These are phyloP conservation scores for Crematogaster levior DNA, from an alignment of 2,888 invertebrate species.

Conservation along the genomic window DNA sequence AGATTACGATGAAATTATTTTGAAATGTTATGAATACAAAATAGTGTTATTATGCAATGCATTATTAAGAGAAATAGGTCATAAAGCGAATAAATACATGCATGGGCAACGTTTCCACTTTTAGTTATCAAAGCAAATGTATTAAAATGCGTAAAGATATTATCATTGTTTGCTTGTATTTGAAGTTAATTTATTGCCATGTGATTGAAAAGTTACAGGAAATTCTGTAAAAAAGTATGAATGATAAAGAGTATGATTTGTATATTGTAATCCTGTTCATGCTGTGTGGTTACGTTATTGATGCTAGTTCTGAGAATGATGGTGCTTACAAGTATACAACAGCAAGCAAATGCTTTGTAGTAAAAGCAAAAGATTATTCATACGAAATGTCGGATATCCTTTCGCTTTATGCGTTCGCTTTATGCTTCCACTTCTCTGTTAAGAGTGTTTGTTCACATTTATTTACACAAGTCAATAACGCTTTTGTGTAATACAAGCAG, in stretches of 20 bases:
- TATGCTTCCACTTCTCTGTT: slow-evolving; percentile 5
- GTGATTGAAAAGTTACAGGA: background rate
- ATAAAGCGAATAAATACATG: background rate
- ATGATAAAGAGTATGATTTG: background rate
- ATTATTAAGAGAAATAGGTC: background rate
- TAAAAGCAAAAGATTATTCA: slow-evolving; percentile 32
- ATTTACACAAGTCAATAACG: slow-evolving; percentile 32
- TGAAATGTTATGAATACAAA: background rate
- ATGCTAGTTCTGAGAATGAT: slow-evolving; percentile 1
- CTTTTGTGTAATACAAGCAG: background rate
- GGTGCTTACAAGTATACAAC: slow-evolving; percentile 18
- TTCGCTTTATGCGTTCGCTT: slow-evolving; percentile 19
- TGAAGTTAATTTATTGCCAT: background rate
- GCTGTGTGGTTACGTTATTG: background rate
- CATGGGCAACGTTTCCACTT: background rate
- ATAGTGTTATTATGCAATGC: background rate
- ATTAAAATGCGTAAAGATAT: background rate
- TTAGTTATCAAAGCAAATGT: background rate
- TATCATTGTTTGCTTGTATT: background rate
- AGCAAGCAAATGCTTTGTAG: slow-evolving; percentile 26
- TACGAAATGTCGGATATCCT: slow-evolving; percentile 36
- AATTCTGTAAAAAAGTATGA: slow-evolving; percentile 12
- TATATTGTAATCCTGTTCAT: slow-evolving; percentile 1
- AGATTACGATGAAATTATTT: background rate
- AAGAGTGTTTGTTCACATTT: slow-evolving; percentile 10